These are phyloP conservation scores for Sakesphorus luctuosus DNA, from an alignment of 2,113 vertebrate species.

Conservation along the genomic window DNA sequence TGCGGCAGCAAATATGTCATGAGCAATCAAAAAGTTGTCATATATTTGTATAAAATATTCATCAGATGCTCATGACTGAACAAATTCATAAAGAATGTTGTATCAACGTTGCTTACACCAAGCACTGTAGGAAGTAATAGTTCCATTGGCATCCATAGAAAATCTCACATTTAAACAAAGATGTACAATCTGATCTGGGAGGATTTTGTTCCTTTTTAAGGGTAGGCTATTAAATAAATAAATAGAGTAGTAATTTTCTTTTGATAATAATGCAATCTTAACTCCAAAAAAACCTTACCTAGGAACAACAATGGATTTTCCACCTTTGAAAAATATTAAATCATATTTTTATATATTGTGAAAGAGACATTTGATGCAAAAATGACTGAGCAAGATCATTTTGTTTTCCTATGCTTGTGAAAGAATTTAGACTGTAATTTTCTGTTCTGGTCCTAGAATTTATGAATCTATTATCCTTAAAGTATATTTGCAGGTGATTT, in stretches of 20 bases:
- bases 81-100: background rate
- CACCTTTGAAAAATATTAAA: background rate
- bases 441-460: background rate
- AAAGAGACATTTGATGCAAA: background rate
- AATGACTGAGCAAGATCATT: background rate
- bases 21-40: conserved; percentile 21
- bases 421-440: conserved; percentile 1
- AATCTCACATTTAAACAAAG: background rate
- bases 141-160: background rate
- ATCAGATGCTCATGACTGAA: background rate
- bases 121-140: background rate
- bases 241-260: background rate
- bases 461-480: background rate
- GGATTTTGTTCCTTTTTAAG: background rate
- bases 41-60: conserved; percentile 49
- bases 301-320: background rate
- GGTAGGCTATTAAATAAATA: background rate
- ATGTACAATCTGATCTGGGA: background rate
- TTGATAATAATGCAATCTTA: background rate
- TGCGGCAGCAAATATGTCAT: conserved; percentile 21
- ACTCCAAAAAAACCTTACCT: background rate
- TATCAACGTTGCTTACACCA: background rate
- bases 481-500: background rate
- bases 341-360: background rate
- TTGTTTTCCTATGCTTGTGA: background rate